phyloP scores from a whole-genome alignment of 2,113 vertebrate species.

The Callionymus lyra region DNA sequence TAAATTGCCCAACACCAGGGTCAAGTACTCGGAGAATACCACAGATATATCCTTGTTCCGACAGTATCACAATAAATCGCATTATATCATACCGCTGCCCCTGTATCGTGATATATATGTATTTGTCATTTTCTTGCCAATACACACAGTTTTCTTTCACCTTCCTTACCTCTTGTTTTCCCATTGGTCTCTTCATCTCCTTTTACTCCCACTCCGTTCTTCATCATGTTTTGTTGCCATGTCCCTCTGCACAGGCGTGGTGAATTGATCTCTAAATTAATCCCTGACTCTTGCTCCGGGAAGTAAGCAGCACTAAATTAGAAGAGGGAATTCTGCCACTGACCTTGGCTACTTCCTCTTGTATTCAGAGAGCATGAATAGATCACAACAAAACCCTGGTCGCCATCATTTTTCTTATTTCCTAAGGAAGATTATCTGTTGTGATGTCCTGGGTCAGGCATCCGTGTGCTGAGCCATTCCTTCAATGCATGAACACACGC shows the following conservation, averaged over 20 bases:
- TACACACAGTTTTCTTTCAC: conserved; percentile 3
- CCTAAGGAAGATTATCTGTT: conserved; percentile 28
- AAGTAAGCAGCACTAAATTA: conserved; percentile 38
- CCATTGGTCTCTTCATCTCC: conserved; percentile 20
- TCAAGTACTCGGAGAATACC: too few relatives aligned
- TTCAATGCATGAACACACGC: conserved; percentile 2
- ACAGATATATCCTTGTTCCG: too few relatives aligned
- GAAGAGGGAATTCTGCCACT: conserved; percentile 47
- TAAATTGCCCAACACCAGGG: too few relatives aligned
- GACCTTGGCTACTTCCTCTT: conserved; percentile 46
- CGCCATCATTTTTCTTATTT: conserved; percentile 20
- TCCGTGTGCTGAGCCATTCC: conserved; percentile 12
- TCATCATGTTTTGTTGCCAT: conserved; percentile 14
- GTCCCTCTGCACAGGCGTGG: conserved; percentile 22
- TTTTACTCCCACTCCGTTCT: conserved; percentile 5
- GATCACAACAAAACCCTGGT: conserved; percentile 36
- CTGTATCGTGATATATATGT: too few relatives aligned
- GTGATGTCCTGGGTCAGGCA: conserved; percentile 30
- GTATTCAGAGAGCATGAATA: conserved; percentile 37
- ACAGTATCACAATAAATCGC: too few relatives aligned
- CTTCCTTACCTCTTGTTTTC: not conserved
- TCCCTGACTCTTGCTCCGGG: conserved; percentile 46
- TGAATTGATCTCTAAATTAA: conserved; percentile 61
- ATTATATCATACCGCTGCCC: too few relatives aligned
- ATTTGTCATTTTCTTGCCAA: not conserved